Percentiles rank a stretch among this genome's conserved stretches.
phyloP scores from a whole-genome alignment of 2,888 invertebrate genomes.

The Allophyes oxyacanthae region DNA sequence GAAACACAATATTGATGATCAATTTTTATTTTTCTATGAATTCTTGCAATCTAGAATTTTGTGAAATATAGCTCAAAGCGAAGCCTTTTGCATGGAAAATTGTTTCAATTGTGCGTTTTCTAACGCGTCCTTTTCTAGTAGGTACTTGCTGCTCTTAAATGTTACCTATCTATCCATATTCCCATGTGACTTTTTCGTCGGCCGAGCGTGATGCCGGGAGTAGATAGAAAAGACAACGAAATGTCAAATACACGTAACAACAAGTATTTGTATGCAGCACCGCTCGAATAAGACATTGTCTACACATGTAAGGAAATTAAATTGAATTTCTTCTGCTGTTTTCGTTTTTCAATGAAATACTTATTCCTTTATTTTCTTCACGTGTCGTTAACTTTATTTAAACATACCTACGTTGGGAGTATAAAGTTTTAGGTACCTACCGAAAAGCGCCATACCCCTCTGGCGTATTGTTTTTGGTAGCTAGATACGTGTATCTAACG shows the following conservation, averaged over 20 bases:
- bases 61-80: constrained; percentile 9
- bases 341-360: constrained; percentile 27
- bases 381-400: constrained; percentile 6
- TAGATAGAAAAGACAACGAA: background rate
- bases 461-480: constrained; percentile 17
- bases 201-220: background rate
- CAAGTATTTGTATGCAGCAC: constrained; percentile 38
- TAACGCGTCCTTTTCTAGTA: too few species aligned
- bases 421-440: background rate
- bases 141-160: background rate
- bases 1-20: too few species aligned
- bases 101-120: constrained; percentile 5
- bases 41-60: constrained; percentile 4
- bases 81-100: constrained; percentile 10
- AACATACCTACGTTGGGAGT: background rate
- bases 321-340: constrained; percentile 33
- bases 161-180: too few species aligned
- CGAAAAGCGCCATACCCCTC: background rate
- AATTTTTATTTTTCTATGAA: background rate
- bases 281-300: constrained; percentile 16
- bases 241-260: constrained; percentile 11
- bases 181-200: constrained; percentile 1
- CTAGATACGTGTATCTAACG: constrained; percentile 12
- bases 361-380: constrained; percentile 9
- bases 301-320: constrained; percentile 38